phyloP scores from a whole-genome alignment of 2,113 vertebrate genomes.

The Motacilla tschutschensis region DNA sequence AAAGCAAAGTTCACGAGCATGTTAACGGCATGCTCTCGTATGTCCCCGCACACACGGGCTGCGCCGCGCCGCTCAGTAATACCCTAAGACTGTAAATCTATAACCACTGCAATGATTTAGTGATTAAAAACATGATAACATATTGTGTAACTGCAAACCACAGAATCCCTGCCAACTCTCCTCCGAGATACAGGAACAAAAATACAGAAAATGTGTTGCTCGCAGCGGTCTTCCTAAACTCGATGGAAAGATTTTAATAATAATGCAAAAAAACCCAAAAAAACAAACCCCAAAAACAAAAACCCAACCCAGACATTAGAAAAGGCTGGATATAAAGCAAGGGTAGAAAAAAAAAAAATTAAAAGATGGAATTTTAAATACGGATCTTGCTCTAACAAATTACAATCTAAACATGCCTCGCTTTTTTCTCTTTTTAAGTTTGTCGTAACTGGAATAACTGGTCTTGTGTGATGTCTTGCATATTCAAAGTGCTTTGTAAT shows the following conservation, averaged over 20 bases:
- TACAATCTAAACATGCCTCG: constrained; percentile 76
- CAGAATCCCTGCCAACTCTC: constrained; percentile 83
- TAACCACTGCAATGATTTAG: constrained; percentile 88
- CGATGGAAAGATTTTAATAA: constrained; percentile 66
- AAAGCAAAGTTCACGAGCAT: constrained; percentile 64
- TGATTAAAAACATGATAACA: constrained; percentile 90
- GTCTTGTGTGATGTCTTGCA: constrained; percentile 84
- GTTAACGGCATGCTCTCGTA: constrained; percentile 45
- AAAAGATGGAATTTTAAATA: constrained; percentile 68
- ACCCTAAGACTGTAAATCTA: constrained; percentile 85
- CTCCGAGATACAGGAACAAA: constrained; percentile 78
- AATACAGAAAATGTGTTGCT: constrained; percentile 74
- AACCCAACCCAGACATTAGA: constrained; percentile 12
- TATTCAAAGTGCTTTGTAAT: constrained; percentile 89
- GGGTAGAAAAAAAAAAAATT: constrained; percentile 35
- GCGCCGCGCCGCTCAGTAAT: constrained; percentile 61
- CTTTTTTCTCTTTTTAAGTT: constrained; percentile 72
- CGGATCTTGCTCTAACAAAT: constrained; percentile 78
- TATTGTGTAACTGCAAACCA: constrained; percentile 91
- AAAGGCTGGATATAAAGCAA: constrained; percentile 32
- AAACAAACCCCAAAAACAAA: neutral
- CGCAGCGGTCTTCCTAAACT: constrained; percentile 70
- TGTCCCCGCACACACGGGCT: constrained; percentile 15
- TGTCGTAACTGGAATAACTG: constrained; percentile 90
- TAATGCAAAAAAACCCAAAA: neutral